Evolutionary conservation across 1,140 invertebrate genomes (phyloP), one percentile per base, ranked within the genome.

Genomic region (Cylas formicarius): DNA sequence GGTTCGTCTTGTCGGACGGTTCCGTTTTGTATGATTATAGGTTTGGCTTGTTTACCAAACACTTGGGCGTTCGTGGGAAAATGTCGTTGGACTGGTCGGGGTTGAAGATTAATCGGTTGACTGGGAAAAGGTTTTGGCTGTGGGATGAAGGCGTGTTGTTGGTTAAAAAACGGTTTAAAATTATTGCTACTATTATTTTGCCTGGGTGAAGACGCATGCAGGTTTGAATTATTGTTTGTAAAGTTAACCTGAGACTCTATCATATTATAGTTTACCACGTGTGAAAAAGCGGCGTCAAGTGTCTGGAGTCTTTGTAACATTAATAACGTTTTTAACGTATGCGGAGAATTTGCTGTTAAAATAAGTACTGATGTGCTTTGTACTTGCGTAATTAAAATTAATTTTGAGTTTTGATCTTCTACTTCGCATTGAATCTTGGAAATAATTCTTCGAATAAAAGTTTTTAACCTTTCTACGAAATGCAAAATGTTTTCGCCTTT

Each of bases 11-110:
- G n/a, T n/a, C n/a, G n/a, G n/a, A n/a, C n/a, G n/a, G n/a, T n/a
- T n/a, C n/a, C n/a, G n/a, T n/a, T n/a, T n/a, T n/a, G n/a, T n/a
- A n/a, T n/a, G n/a, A n/a, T n/a, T n/a, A n/a, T n/a, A n/a, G n/a
- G n/a, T n/a, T n/a, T n/a, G n/a, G n/a, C n/a, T n/a, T n/a, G 44
- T 38, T 32, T 39, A 3, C 48, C 48, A 33, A 54, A 54, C 4
- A 51, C 48, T 44, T 54, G 39, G 18, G 16, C 9, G 21, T 47
- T 48, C 18, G 52, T 54, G 13, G 38, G 43, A 21, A 44, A 51
- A 31, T 48, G 33, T 10, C 39, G 19, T 29, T 35, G 23, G n/a
- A 39, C 23, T 21, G 43, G 39, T 24, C 29, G 17, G 10, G 48
- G 23, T 44, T 40, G 39, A 16, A 51, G 5, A 8, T 40, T 26